A percentile compares a stretch with the other conserved stretches of the same genome.
Evolutionary conservation across 2,888 invertebrate genomes (phyloP).

Genomic region (Entomobrya multifasciata): DNA sequence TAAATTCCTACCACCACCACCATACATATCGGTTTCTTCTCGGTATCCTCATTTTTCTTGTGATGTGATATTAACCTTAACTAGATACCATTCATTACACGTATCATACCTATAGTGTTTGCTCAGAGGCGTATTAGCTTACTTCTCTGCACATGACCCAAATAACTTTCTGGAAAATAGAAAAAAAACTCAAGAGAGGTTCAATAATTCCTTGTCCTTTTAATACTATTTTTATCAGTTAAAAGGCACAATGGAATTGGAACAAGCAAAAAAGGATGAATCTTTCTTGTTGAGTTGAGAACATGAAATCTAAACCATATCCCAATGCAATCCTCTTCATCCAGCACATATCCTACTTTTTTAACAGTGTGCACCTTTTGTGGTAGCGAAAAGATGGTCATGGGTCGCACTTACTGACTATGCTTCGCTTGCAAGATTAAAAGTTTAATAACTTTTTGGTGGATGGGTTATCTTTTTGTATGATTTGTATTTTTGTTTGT

Average conservation of each 20-base stretch:
- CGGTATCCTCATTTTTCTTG: no score
- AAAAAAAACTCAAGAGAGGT: conserved; percentile 26
- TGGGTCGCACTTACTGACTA: no score
- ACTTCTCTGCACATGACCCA: conserved; percentile 36
- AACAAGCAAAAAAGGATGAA: conserved; percentile 5
- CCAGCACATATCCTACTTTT: not conserved
- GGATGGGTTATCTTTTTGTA: not conserved
- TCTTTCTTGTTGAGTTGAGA: not conserved
- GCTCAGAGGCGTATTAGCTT: no score
- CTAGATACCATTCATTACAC: conserved; percentile 51
- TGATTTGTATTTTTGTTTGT: not conserved
- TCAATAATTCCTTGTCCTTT: conserved; percentile 34
- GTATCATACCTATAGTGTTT: no score
- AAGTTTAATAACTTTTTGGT: no score
- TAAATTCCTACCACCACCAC: no score
- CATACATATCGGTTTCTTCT: no score
- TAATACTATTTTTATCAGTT: not conserved
- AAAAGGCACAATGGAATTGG: conserved; percentile 1
- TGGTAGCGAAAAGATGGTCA: no score
- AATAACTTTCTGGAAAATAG: conserved; percentile 22
- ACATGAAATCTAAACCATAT: not conserved
- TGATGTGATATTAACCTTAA: conserved; percentile 50
- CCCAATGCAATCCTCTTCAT: not conserved
- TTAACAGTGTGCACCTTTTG: no score
- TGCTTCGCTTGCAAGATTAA: no score